Conservation (phyloP, 2,888 invertebrate species). For the Pinctada fucata region DNA sequence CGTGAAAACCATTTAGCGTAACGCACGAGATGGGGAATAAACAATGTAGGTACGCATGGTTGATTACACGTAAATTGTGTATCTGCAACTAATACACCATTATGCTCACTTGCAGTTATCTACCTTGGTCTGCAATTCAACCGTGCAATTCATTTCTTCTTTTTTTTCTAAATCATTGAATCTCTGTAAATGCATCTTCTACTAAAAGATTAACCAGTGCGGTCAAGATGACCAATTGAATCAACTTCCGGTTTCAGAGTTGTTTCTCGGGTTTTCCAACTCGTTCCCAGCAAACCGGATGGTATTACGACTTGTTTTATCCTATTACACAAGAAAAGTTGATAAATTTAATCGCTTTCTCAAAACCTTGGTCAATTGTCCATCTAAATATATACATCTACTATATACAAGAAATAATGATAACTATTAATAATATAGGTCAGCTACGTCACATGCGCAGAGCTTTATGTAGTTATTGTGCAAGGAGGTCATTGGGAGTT, state of each 20-base stretch:
- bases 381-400: slow-evolving; percentile 1
- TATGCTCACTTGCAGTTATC: no score
- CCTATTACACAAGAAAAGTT: no score
- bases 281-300: no score
- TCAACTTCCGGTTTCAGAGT: slow-evolving; percentile 24
- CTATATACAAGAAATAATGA: slow-evolving; percentile 24
- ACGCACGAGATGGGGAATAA: not conserved
- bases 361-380: slow-evolving; percentile 12
- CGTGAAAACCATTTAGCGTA: not conserved
- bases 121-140: no score
- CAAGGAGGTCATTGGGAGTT: slow-evolving; percentile 65
- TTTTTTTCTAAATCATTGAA: no score
- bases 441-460: slow-evolving; percentile 49
- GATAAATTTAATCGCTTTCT: no score
- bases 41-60: not conserved
- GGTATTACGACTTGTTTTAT: no score
- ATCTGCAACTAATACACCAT: no score
- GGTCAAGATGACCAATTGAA: slow-evolving; percentile 23
- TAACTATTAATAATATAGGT: slow-evolving; percentile 32
- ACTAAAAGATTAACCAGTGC: not conserved
- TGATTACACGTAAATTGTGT: no score
- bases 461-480: slow-evolving; percentile 66
- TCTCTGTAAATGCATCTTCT: no score
- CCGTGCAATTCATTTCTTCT: no score
- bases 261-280: not conserved